Evolutionary conservation across 1,140 invertebrate genomes (phyloP).

Genomic region (Drosophila nigrodunni): DNA sequence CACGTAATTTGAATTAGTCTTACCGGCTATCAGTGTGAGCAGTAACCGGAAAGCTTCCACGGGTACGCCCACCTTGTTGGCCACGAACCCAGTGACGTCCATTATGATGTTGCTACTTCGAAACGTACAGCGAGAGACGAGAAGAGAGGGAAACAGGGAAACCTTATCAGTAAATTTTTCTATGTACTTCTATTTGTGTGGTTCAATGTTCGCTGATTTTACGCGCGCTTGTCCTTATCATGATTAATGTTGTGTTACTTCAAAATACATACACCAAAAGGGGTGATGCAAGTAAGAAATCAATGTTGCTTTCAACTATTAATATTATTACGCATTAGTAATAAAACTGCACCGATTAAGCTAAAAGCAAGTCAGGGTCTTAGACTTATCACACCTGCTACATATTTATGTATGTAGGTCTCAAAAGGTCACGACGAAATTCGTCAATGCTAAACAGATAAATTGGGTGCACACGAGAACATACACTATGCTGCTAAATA

Average conservation of each 20-base stretch:
- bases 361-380: constrained; percentile 22
- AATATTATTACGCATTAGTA: constrained; percentile 22
- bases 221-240: constrained; percentile 16
- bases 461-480: not conserved
- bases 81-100: constrained; percentile 52
- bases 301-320: constrained; percentile 11
- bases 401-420: not conserved
- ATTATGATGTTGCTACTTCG: not conserved
- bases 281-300: constrained; percentile 20
- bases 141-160: constrained; percentile 13
- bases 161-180: constrained; percentile 33
- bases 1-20: constrained; percentile 33
- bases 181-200: not conserved
- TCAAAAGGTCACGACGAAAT: constrained; percentile 21
- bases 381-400: not conserved
- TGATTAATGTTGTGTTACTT: constrained; percentile 4
- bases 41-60: constrained; percentile 89
- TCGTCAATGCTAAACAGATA: constrained; percentile 5
- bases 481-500: constrained; percentile 34
- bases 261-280: not conserved
- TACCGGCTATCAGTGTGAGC: constrained; percentile 89
- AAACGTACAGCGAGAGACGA: too few species aligned
- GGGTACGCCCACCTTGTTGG: constrained; percentile 85
- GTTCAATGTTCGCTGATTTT: constrained; percentile 32
- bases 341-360: not conserved